A percentile compares a stretch with the other conserved stretches of the same genome.
phyloP scores from a whole-genome alignment of 1,140 invertebrate genomes.

The Drosophila nebulosa region DNA sequence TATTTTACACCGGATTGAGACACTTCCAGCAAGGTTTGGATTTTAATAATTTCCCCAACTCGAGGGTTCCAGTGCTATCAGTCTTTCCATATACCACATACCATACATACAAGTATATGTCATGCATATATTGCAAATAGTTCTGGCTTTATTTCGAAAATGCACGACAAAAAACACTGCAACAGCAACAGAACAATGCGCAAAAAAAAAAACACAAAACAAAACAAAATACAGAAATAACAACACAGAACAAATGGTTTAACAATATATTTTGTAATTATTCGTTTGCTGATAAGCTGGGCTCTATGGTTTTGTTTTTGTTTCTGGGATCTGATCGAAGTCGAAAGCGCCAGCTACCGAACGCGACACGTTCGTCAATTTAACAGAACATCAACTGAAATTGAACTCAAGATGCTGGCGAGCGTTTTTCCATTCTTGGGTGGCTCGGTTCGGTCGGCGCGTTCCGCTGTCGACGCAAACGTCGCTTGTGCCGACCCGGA shows the following conservation, averaged over 20 bases:
- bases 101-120: background rate
- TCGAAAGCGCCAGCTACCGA: slow-evolving; percentile 39
- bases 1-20: background rate
- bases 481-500: slow-evolving; percentile 35
- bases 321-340: no score
- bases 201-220: no score
- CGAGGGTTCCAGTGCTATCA: background rate
- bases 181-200: background rate
- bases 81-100: background rate
- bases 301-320: background rate
- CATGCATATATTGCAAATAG: background rate
- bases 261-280: slow-evolving; percentile 1
- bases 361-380: slow-evolving; percentile 76
- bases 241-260: background rate
- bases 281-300: slow-evolving; percentile 21
- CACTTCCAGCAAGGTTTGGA: background rate
- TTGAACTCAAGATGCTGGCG: slow-evolving; percentile 71
- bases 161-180: background rate
- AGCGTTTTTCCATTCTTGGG: slow-evolving; percentile 66
- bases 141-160: background rate
- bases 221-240: no score
- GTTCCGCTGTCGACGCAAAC: slow-evolving; percentile 28
- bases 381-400: slow-evolving; percentile 79
- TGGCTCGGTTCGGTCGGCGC: slow-evolving; percentile 27
- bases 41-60: background rate